Conservation (phyloP, 1,140 invertebrate species). For the Diprion similis region DNA sequence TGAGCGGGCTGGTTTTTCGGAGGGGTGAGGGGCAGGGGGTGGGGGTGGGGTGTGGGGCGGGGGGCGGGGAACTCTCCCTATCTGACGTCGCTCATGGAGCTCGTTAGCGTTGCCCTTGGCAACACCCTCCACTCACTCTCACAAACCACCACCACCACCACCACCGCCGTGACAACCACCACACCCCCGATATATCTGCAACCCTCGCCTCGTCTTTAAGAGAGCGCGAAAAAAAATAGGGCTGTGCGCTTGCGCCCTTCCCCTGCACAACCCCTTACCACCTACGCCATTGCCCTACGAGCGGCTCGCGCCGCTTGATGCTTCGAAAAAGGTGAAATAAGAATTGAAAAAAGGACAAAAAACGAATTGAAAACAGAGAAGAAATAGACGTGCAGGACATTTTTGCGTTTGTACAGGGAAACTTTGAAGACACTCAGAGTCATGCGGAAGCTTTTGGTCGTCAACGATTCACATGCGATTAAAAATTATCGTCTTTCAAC, state of each 20-base stretch:
- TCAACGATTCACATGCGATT: too few species aligned
- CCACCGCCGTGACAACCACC: conserved; percentile 23
- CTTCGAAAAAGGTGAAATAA: not conserved
- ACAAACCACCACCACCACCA: conserved; percentile 37
- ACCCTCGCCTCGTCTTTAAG: not conserved
- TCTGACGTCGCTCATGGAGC: conserved; percentile 61
- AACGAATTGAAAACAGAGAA: not conserved
- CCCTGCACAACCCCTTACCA: not conserved
- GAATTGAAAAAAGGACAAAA: not conserved
- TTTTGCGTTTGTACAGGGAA: too few species aligned
- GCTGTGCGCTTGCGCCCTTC: not conserved
- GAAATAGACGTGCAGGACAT: not conserved
- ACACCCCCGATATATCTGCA: not conserved
- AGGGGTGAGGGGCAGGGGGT: conserved; percentile 33
- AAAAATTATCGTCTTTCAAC: too few species aligned
- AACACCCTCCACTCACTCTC: conserved; percentile 50
- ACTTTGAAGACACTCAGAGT: too few species aligned
- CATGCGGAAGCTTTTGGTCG: too few species aligned
- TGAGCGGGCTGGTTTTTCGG: conserved; percentile 6
- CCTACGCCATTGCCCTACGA: not conserved
- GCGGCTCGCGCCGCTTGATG: not conserved
- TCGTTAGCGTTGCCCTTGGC: conserved; percentile 61
- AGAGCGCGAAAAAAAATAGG: conserved; percentile 15
- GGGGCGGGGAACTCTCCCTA: conserved; percentile 43
- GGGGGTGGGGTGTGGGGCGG: conserved; percentile 31